These are phyloP conservation scores for Spongilla lacustris DNA, from an alignment of 37 sponge, comb jelly and placozoan genomes.

Conservation along the genomic window DNA sequence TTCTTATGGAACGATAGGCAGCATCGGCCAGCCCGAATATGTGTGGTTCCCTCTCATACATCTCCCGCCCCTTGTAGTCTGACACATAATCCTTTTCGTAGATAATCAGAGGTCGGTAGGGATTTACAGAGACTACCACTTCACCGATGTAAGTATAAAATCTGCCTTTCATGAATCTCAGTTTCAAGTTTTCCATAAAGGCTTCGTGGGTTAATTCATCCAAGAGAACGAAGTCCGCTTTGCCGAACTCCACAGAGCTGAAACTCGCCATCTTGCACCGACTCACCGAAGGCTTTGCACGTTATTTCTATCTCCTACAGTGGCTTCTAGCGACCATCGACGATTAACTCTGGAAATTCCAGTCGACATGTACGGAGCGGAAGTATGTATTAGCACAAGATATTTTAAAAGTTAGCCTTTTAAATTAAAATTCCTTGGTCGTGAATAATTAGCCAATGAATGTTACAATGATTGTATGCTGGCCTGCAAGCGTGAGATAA, in stretches of 20 bases:
- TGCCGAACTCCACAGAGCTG: constrained; percentile 56
- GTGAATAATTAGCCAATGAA: no score
- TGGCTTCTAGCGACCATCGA: no score
- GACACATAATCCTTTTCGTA: constrained; percentile 63
- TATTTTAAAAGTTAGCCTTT: no score
- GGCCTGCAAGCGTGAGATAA: no score
- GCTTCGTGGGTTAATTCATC: constrained; percentile 61
- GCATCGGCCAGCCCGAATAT: constrained; percentile 84
- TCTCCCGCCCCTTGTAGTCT: constrained; percentile 79
- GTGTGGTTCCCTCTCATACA: constrained; percentile 85
- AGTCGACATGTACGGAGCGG: no score
- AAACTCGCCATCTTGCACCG: constrained; percentile 43
- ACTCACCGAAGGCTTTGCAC: neutral
- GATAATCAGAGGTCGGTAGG: constrained; percentile 69
- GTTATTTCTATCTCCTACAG: no score
- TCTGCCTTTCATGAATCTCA: constrained; percentile 63
- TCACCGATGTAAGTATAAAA: constrained; percentile 90
- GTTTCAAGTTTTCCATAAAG: constrained; percentile 79
- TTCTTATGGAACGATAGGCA: constrained; percentile 77
- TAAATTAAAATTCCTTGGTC: no score
- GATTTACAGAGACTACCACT: constrained; percentile 86
- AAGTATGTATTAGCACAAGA: no score
- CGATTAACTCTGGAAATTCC: no score
- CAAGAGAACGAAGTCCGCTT: constrained; percentile 83
- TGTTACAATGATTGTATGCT: no score